Evolutionary conservation across 2,113 vertebrate species (phyloP).

Genomic region (Callipepla squamata): DNA sequence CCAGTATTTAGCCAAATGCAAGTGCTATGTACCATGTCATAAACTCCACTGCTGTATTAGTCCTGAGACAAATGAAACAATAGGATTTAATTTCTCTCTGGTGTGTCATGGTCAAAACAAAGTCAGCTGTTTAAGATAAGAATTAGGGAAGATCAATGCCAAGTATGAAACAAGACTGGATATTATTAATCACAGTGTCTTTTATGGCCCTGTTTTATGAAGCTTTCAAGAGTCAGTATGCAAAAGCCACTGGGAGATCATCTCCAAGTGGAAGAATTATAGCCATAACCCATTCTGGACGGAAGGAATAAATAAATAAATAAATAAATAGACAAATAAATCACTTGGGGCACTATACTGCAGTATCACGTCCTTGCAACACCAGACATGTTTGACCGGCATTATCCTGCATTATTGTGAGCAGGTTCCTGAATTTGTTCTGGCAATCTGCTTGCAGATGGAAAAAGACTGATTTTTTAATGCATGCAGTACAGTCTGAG

Average conservation of each 20-base stretch:
- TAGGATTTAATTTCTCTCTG: background rate
- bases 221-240: background rate
- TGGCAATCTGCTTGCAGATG: background rate
- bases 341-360: background rate
- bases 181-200: background rate
- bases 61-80: background rate
- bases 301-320: background rate
- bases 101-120: background rate
- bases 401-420: background rate
- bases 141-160: conserved; percentile 1
- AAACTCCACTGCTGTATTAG: background rate
- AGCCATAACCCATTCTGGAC: background rate
- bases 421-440: background rate
- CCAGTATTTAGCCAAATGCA: background rate
- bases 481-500: background rate
- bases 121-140: background rate
- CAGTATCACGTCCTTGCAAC: background rate
- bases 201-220: background rate
- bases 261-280: background rate
- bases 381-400: background rate
- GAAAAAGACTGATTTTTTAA: background rate
- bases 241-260: background rate
- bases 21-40: background rate
- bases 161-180: background rate
- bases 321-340: background rate